phyloP scores from a whole-genome alignment of 2,797 vertebrate genomes.

The Rhadinocentrus ornatus region DNA sequence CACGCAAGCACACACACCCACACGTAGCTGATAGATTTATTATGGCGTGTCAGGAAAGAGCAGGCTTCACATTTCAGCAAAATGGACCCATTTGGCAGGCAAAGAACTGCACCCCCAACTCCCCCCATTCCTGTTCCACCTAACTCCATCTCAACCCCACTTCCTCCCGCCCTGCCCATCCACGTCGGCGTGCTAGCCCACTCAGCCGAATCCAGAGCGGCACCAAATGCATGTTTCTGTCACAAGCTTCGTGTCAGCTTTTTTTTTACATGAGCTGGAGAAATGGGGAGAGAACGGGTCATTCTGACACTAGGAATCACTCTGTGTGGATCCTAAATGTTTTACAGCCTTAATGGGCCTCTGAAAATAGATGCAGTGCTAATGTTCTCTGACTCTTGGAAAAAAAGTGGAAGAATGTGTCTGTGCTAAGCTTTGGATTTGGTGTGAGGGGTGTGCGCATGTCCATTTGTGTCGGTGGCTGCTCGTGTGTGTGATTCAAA shows the following conservation, averaged over 20 bases:
- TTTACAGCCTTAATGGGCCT: conserved; percentile 82
- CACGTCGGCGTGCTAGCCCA: conserved; percentile 48
- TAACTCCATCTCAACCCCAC: conserved; percentile 45
- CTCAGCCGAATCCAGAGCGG: conserved; percentile 70
- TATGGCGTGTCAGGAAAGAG: conserved; percentile 76
- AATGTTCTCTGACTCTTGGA: conserved; percentile 76
- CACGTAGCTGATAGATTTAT: conserved; percentile 80
- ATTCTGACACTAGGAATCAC: conserved; percentile 78
- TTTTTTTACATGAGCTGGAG: conserved; percentile 60
- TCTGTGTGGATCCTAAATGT: conserved; percentile 80
- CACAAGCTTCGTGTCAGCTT: conserved; percentile 77
- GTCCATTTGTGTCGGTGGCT: conserved; percentile 37
- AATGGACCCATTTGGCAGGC: conserved; percentile 74
- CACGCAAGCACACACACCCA: conserved; percentile 19
- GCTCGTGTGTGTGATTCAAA: conserved; percentile 50
- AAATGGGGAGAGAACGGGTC: conserved; percentile 71
- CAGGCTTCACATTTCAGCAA: conserved; percentile 79
- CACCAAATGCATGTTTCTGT: conserved; percentile 80
- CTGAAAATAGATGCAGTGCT: conserved; percentile 82
- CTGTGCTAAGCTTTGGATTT: conserved; percentile 36
- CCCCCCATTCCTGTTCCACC: conserved; percentile 1
- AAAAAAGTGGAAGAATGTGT: conserved; percentile 56
- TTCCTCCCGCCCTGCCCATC: conserved; percentile 35
- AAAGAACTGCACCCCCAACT: conserved; percentile 32
- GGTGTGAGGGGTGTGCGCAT: conserved; percentile 30